Base-by-base conservation (phyloP, 1,140 invertebrate genomes). In the Sipha flava region DNA sequence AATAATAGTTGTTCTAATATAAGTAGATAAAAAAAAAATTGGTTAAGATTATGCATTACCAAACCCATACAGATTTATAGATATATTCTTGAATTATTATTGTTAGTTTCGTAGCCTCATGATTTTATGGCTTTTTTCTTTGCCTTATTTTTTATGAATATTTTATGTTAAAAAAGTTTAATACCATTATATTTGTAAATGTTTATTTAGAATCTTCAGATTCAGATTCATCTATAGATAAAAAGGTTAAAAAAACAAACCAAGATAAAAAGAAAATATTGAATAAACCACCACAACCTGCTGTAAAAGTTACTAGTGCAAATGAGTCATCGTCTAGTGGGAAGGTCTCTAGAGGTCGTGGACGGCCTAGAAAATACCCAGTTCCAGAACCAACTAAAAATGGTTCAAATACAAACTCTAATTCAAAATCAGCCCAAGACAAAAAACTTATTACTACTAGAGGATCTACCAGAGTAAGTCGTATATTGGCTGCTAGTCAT, bases 401-500 rank as follows among this genome's bases (percentile, higher is more conserved):
- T 40, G 47, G 59, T 49, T 57, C 59, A 43, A 70, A 70, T 47
- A 70, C 6, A 29, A 66, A 66, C 26, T 34, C 49, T n/a, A 29
- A 83, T 81, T 16, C 84, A 84, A 68, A 79, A 77, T 3, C 79
- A 72, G 4, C 72, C 82, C 6, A 77, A 81, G 10, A 86, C 85
- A 82, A 77, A 49, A 80, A 80, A 59, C 57, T 57, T 31, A 81
- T 83, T 37, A 84, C 86, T 0, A 85, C 86, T 26, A 87, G 86
- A 81, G 84, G 84, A 37, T 59, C 72, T 34, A 80, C 54, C 14
- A 82, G 31, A 88, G 85, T 82, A 87, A 88, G 83, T 83, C 86
- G 31, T 81, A 88, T 16, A 85, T 85, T 79, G 83, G 80, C 84
- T 85, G 79, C 81, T 84, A 45, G 70, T 16, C 70, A 62, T 77